Conservation (phyloP, 2,888 invertebrate species). For the Cryptus viduatorius region DNA sequence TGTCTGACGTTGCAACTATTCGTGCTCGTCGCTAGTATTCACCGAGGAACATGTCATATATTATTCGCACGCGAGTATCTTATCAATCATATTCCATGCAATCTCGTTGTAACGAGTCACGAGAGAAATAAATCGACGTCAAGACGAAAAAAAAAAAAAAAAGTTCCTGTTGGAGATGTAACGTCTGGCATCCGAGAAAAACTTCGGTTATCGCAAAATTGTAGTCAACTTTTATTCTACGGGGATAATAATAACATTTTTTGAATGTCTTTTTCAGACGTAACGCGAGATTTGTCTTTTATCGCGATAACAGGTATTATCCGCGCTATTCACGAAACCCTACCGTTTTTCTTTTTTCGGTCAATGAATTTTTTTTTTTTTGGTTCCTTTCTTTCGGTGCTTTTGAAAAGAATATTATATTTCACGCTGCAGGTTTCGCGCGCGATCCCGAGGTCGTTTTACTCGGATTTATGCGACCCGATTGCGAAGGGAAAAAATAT, state of each 20-base stretch:
- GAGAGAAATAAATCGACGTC: slow-evolving; percentile 7
- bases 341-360: neutral
- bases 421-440: neutral
- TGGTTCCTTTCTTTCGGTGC: too few relatives aligned
- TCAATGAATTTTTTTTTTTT: neutral
- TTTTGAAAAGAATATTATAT: neutral
- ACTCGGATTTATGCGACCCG: slow-evolving; percentile 20
- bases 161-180: neutral
- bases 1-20: neutral
- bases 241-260: too few relatives aligned
- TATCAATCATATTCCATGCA: slow-evolving; percentile 20
- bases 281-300: neutral
- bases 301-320: neutral
- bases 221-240: too few relatives aligned
- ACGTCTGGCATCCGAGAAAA: neutral
- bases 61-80: slow-evolving; percentile 32
- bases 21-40: too few relatives aligned
- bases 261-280: too few relatives aligned
- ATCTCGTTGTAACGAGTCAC: neutral
- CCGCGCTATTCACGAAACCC: neutral
- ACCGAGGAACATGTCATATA: neutral
- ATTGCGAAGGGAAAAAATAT: neutral
- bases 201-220: too few relatives aligned
- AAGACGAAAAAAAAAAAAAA: neutral
- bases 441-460: neutral